phyloP scores from a whole-genome alignment of 2,888 invertebrate genomes.

The Thereva unica region DNA sequence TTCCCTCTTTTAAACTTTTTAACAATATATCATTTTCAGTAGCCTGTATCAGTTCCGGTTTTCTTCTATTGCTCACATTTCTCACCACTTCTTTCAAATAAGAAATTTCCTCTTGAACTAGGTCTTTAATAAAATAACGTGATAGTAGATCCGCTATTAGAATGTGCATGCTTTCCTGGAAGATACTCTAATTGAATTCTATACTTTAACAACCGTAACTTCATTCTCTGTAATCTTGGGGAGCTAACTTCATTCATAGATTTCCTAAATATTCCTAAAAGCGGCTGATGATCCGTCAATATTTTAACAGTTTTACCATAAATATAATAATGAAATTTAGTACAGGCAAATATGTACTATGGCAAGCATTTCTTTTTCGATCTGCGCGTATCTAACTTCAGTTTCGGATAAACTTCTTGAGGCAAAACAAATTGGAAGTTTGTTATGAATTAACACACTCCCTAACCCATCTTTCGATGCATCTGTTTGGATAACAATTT shows the following conservation, averaged over 20 bases:
- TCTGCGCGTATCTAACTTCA: slow-evolving; percentile 42
- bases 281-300: slow-evolving; percentile 40
- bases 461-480: slow-evolving; percentile 36
- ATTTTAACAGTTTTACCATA: slow-evolving; percentile 39
- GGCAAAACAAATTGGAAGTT: slow-evolving; percentile 41
- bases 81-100: slow-evolving; percentile 38
- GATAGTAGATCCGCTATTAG: slow-evolving; percentile 42
- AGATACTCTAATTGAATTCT: slow-evolving; percentile 38
- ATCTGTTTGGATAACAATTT: slow-evolving; percentile 24
- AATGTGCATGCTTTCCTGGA: slow-evolving; percentile 44
- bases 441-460: slow-evolving; percentile 30
- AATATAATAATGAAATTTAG: slow-evolving; percentile 40
- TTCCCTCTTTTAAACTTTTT: slow-evolving; percentile 27
- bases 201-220: slow-evolving; percentile 27
- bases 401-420: slow-evolving; percentile 45
- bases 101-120: slow-evolving; percentile 35
- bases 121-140: neutral
- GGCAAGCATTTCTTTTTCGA: slow-evolving; percentile 42
- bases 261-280: slow-evolving; percentile 25
- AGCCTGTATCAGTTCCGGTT: too few species aligned
- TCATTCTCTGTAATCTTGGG: too few species aligned
- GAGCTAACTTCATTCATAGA: too few species aligned
- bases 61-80: slow-evolving; percentile 38
- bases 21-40: slow-evolving; percentile 31
- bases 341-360: slow-evolving; percentile 42